Evolutionary conservation across 2,888 invertebrate species (phyloP), one percentile per base, ranked within the genome.

Genomic region (Leptopilina syphax): DNA sequence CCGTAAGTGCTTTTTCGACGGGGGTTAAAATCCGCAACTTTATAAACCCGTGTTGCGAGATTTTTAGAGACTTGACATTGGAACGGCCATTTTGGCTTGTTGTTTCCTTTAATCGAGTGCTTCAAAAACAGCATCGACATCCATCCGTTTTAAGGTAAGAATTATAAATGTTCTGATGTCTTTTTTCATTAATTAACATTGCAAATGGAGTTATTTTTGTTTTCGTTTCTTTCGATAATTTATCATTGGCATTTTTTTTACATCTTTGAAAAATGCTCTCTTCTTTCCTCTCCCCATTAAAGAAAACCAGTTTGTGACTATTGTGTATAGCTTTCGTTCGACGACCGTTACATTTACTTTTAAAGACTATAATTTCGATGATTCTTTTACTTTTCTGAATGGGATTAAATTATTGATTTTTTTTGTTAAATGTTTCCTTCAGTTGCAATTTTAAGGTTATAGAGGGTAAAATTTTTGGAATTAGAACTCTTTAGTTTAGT

Each of bases 61-160:
- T 50, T 70, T 70, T 57, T 60, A 73, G 84, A 87, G 84, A 87
- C 89, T 89, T 89, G 89, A 90, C 90, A 89, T 89, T 89, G 89
- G 87, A 84, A 94, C 95, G 84, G 95, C 95, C 88, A 91, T 91
- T 90, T 91, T 91, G 90, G 89, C 90, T 88, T 90, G 88, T 89
- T 89, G 89, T 90, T 90, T 88, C 88, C 86, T 44, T 44, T 86
- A 86, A 89, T 88, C 88, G 87, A 88, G 89, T 88, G 89, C 87
- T 89, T 84, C 82, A 87, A 85, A 86, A 85, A 86, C 87, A 86
- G 87, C 88, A 90, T 90, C 91, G 89, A 88, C 86, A 88, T 87
- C 88, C 90, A 91, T 90, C 90, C 88, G 86, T 88, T 86, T 87
- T 85, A 87, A 89, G 90, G 91, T 91, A 87, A 90, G 87, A 76